Evolutionary conservation across 92 coral and sea anemone genomes (phyloP).

Genomic region (Nematostella vectensis): DNA sequence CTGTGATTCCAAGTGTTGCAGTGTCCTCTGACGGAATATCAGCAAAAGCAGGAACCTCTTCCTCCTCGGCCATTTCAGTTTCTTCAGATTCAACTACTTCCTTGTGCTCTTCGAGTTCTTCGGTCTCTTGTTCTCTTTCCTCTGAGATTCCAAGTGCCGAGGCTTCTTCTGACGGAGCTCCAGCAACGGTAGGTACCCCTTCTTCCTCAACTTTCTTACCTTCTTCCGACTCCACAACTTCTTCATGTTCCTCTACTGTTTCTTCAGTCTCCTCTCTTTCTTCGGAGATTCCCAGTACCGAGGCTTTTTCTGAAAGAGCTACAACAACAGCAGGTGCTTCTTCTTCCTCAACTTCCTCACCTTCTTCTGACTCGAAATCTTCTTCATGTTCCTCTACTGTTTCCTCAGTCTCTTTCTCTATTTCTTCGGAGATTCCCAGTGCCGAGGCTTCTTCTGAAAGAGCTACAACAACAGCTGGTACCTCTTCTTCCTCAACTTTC

Average conservation of each 20-base stretch:
- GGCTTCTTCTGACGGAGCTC: constrained; percentile 1
- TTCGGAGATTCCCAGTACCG: not conserved
- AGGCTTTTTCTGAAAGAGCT: constrained; percentile 2
- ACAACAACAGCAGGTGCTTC: constrained; percentile 2
- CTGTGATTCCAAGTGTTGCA: not conserved
- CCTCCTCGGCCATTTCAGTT: constrained; percentile 1
- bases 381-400: constrained; percentile 5
- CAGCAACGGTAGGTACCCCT: constrained; percentile 1
- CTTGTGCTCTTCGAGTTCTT: constrained; percentile 13
- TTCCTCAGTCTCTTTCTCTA: constrained; percentile 4
- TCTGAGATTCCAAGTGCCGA: constrained; percentile 10
- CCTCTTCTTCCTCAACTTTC: constrained; percentile 1
- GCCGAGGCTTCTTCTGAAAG: constrained; percentile 2
- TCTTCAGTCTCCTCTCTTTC: constrained; percentile 1
- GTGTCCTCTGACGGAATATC: not conserved
- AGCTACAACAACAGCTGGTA: not conserved
- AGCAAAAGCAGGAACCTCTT: not conserved
- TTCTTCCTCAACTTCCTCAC: not conserved
- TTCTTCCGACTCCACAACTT: not conserved
- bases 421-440: not conserved
- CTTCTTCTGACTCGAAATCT: constrained; percentile 1
- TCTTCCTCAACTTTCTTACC: not conserved
- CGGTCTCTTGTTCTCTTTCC: constrained; percentile 22
- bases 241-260: constrained; percentile 4
- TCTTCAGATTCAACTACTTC: constrained; percentile 11